Evolutionary conservation across 2,888 invertebrate genomes (phyloP).

Genomic region (Xylophagus ater): DNA sequence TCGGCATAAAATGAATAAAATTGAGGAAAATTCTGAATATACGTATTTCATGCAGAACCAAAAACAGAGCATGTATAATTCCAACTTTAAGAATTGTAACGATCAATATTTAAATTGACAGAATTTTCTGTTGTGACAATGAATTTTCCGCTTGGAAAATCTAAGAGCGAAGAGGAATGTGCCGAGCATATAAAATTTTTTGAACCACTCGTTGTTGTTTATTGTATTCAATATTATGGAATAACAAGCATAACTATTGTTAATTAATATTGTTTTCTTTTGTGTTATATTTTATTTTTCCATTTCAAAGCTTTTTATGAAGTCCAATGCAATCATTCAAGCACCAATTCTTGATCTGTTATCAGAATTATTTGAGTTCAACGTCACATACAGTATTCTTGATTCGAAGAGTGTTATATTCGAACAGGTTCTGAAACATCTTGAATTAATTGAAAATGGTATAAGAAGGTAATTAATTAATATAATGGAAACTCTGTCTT

Average conservation of each 20-base stretch:
- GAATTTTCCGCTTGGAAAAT: slow-evolving; percentile 26
- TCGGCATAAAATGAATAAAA: too few species aligned
- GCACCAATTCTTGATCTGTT: slow-evolving; percentile 73
- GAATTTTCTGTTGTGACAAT: slow-evolving; percentile 31
- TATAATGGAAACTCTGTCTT: slow-evolving; percentile 1
- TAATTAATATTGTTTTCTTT: slow-evolving; percentile 16
- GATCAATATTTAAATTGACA: slow-evolving; percentile 25
- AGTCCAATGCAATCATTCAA: slow-evolving; percentile 68
- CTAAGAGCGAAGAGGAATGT: slow-evolving; percentile 54
- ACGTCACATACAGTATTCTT: slow-evolving; percentile 89
- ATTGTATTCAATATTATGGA: slow-evolving; percentile 5
- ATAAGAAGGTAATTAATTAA: too few species aligned
- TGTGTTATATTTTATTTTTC: slow-evolving; percentile 22
- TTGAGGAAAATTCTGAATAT: too few species aligned
- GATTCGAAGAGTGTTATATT: slow-evolving; percentile 93
- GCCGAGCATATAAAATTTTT: slow-evolving; percentile 68
- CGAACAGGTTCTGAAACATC: slow-evolving; percentile 80
- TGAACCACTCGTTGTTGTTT: slow-evolving; percentile 93
- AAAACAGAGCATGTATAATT: too few species aligned
- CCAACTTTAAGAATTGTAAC: too few species aligned
- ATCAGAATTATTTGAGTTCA: slow-evolving; percentile 72
- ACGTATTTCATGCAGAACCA: too few species aligned
- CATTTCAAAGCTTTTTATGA: slow-evolving; percentile 74
- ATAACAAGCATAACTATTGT: slow-evolving; percentile 9
- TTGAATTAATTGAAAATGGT: slow-evolving; percentile 87